These are phyloP conservation scores for Iselma pallidipennis DNA, from an alignment of 2,888 invertebrate species.

Conservation along the genomic window DNA sequence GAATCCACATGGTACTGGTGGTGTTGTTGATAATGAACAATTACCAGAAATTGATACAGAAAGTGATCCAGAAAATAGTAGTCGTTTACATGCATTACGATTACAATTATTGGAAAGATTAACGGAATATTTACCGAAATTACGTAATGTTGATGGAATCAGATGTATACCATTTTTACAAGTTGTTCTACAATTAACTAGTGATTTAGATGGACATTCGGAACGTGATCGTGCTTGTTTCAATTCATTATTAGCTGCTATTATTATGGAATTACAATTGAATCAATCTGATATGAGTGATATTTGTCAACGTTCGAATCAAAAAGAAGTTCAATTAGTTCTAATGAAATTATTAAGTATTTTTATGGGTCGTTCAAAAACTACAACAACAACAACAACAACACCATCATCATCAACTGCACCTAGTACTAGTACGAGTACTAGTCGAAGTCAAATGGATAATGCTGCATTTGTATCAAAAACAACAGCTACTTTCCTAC, in stretches of 20 bases:
- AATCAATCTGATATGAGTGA: constrained; percentile 61
- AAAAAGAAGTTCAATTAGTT: constrained; percentile 84
- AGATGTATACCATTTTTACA: constrained; percentile 91
- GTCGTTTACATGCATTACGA: constrained; percentile 67
- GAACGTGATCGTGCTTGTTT: constrained; percentile 79
- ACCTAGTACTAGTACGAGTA: constrained; percentile 3
- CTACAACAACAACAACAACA: constrained; percentile 44
- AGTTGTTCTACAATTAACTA: constrained; percentile 84
- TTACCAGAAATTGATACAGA: constrained; percentile 46
- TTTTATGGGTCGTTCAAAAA: constrained; percentile 76
- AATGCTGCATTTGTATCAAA: constrained; percentile 66
- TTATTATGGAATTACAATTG: constrained; percentile 75
- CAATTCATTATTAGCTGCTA: constrained; percentile 72
- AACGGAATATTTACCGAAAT: constrained; percentile 74
- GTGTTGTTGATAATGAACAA: constrained; percentile 40
- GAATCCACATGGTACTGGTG: constrained; percentile 27
- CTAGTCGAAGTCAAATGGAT: constrained; percentile 50
- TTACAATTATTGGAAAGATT: constrained; percentile 75
- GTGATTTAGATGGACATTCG: constrained; percentile 84
- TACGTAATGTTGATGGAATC: constrained; percentile 79
- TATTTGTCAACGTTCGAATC: constrained; percentile 68
- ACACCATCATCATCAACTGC: constrained; percentile 40
- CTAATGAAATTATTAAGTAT: constrained; percentile 86
- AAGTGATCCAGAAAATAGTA: constrained; percentile 51
- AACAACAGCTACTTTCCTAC: constrained; percentile 70